Evolutionary conservation across 1,140 invertebrate genomes (phyloP), one percentile per base, ranked within the genome.

Genomic region (Branchinecta lindahli): DNA sequence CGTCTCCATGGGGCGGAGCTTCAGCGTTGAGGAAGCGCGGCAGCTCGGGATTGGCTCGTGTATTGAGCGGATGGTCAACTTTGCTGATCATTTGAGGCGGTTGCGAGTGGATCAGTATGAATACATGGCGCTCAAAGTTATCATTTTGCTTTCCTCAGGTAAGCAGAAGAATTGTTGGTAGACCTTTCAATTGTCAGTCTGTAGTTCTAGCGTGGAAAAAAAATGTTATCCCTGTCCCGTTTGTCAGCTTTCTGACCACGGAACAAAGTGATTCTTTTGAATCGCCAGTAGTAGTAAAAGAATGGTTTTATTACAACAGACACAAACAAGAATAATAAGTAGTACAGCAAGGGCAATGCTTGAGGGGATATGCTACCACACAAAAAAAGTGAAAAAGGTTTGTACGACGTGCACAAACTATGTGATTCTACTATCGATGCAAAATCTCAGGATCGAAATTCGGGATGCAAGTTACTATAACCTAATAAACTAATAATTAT

Each of bases 91-190:
- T 78, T 81, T 98, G 71, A 82, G 92, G 73, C 81, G 92, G 74
- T 81, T 97, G 47, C 84, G 89, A 74, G 89, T 98, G n/a, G 94
- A 98, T 80, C 86, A 92, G 75, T 95, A 94, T 77, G 95, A 98
- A 82, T 97, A 96, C 79, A 92, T 96, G 72, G 92, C 92, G 69
- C 88, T 98, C 83, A 98, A 98, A 83, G 86, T 87, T 72, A 81
- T 97, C 69, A 90, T 97, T 52, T 82, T 97, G 33, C 84, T 98
- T 74, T 92, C 92, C 70, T 96, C 94, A 76, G 91, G 91, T 94
- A 81, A 81, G 76, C 75, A 33, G 33, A 47, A 61, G 15, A 65
- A 70, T 10, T 21, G 66, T 71, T 47, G 21, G 44, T n/a, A 72
- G 8, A 18, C 10, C 12, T 18, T 61, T 6, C n/a, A 12, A 8